Percentiles rank a stretch among this genome's conserved stretches.
phyloP scores from a whole-genome alignment of 2,797 vertebrate genomes.

The Otus scops region DNA sequence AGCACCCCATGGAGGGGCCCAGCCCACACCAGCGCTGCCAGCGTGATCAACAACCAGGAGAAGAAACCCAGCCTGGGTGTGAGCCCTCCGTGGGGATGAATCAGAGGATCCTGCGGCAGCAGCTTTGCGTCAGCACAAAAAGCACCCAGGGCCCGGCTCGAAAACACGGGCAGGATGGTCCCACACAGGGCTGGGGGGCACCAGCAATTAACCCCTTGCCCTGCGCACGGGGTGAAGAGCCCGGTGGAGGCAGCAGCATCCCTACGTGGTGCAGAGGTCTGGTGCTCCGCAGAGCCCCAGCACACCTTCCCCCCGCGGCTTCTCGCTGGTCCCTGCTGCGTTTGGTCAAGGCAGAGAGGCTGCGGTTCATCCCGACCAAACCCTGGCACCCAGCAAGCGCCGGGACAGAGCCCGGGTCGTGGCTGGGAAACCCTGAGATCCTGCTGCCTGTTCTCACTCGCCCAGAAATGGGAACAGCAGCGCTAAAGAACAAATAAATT shows the following conservation, averaged over 20 bases:
- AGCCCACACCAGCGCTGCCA: background rate
- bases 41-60: accelerated
- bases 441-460: background rate
- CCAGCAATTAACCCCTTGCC: background rate
- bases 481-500: accelerated
- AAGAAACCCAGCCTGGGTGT: background rate
- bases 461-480: background rate
- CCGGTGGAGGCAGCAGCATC: accelerated
- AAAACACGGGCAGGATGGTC: background rate
- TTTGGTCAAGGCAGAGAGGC: background rate
- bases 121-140: background rate
- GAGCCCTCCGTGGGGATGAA: background rate
- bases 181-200: background rate
- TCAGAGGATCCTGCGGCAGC: background rate
- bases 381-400: background rate
- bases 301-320: accelerated
- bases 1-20: background rate
- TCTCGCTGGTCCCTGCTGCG: accelerated
- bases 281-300: background rate
- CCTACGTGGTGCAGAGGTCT: accelerated
- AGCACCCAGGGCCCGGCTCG: background rate
- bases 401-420: background rate
- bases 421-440: background rate
- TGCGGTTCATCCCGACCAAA: background rate
- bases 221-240: accelerated